Evolutionary conservation across 2,113 vertebrate species (phyloP).

Genomic region (Lamprotornis superbus): DNA sequence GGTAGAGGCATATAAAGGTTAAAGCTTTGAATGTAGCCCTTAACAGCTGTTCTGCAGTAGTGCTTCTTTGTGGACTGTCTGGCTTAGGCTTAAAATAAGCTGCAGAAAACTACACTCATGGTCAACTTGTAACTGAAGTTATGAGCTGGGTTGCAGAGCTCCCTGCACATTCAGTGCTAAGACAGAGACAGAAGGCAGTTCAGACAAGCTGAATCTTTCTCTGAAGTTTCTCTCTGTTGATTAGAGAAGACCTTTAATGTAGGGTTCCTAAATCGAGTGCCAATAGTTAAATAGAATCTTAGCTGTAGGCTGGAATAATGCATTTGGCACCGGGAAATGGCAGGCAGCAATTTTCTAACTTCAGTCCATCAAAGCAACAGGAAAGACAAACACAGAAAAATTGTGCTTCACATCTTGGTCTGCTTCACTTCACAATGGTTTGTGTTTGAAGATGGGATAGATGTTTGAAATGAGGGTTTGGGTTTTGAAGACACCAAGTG

Average conservation of each 20-base stretch:
- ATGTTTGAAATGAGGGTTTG: background rate
- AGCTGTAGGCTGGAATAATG: background rate
- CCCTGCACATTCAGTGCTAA: background rate
- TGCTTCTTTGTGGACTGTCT: background rate
- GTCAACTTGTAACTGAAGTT: background rate
- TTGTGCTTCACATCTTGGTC: background rate
- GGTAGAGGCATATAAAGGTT: background rate
- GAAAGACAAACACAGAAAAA: background rate
- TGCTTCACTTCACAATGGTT: background rate
- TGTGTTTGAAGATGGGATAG: background rate
- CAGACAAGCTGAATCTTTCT: background rate
- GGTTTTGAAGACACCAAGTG: background rate
- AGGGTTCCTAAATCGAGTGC: background rate
- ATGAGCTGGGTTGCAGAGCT: background rate
- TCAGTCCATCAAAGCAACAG: background rate
- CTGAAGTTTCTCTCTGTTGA: background rate
- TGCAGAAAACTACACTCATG: background rate
- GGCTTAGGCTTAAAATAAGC: background rate
- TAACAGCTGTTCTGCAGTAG: background rate
- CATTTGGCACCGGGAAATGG: background rate
- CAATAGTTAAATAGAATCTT: background rate
- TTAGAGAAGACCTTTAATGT: background rate
- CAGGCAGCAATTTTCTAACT: background rate
- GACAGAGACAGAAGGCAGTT: background rate
- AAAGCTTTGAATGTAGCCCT: background rate